These are phyloP conservation scores for Bombus waltoni DNA, from an alignment of 1,140 invertebrate species.

Conservation along the genomic window DNA sequence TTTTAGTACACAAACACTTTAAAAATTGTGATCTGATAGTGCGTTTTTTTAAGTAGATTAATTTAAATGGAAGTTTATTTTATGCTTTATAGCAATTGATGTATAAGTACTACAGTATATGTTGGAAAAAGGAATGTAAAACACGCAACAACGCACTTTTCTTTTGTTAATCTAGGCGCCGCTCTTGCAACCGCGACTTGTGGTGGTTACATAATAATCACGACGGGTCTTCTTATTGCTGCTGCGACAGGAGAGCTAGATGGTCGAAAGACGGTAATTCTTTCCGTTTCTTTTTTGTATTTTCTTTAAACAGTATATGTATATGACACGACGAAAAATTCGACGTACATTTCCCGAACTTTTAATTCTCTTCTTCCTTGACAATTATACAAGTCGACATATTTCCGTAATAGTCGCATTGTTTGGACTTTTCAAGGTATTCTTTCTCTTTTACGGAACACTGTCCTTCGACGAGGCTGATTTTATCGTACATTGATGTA, in stretches of 20 bases:
- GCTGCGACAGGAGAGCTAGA: constrained; percentile 86
- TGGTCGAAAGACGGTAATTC: constrained; percentile 84
- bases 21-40: too few relatives aligned
- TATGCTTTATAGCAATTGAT: not conserved
- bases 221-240: constrained; percentile 86
- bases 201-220: constrained; percentile 88
- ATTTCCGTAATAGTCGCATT: constrained; percentile 38
- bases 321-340: not conserved
- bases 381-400: constrained; percentile 23
- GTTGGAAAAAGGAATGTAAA: not conserved
- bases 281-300: not conserved
- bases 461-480: constrained; percentile 38
- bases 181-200: constrained; percentile 82
- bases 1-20: not conserved
- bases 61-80: not conserved
- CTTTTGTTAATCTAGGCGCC: constrained; percentile 75
- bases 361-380: constrained; percentile 2
- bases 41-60: too few relatives aligned
- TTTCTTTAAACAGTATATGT: not conserved
- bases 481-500: constrained; percentile 16
- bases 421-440: constrained; percentile 23
- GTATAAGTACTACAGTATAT: constrained; percentile 3
- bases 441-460: constrained; percentile 26
- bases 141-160: not conserved
- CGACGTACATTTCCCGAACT: not conserved